A percentile compares a stretch with the other conserved stretches of the same genome.
Evolutionary conservation across 2,888 invertebrate genomes (phyloP).

Genomic region (Mellilla xanthometata): DNA sequence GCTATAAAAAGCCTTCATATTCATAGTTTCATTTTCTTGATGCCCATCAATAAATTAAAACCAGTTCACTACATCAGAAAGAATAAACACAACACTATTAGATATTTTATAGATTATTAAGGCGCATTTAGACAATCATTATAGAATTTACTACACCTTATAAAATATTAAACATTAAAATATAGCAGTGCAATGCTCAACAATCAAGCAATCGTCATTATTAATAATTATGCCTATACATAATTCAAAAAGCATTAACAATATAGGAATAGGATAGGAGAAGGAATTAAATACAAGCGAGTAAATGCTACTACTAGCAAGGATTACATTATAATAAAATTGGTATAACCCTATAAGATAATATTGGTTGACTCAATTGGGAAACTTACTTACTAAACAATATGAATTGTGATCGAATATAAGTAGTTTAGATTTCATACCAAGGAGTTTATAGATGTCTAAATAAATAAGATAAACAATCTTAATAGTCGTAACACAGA

Average conservation of each 20-base stretch:
- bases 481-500: slow-evolving; percentile 8
- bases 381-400: not conserved
- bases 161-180: slow-evolving; percentile 50
- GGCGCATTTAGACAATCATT: slow-evolving; percentile 63
- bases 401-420: not conserved
- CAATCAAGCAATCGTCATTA: slow-evolving; percentile 52
- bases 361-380: slow-evolving; percentile 6
- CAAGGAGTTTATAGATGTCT: slow-evolving; percentile 1
- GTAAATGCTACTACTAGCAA: slow-evolving; percentile 17
- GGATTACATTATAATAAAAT: slow-evolving; percentile 18
- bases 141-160: slow-evolving; percentile 56
- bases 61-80: slow-evolving; percentile 40
- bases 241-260: slow-evolving; percentile 35
- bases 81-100: slow-evolving; percentile 52
- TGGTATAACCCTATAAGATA: slow-evolving; percentile 12
- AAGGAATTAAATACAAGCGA: slow-evolving; percentile 23
- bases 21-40: slow-evolving; percentile 8
- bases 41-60: slow-evolving; percentile 16
- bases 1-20: slow-evolving; percentile 4
- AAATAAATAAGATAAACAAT: slow-evolving; percentile 15
- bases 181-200: slow-evolving; percentile 64
- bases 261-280: slow-evolving; percentile 24
- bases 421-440: slow-evolving; percentile 1
- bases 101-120: slow-evolving; percentile 54
- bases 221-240: slow-evolving; percentile 32